phyloP scores from a whole-genome alignment of 2,113 vertebrate genomes.

The Semicossyphus pulcher region DNA sequence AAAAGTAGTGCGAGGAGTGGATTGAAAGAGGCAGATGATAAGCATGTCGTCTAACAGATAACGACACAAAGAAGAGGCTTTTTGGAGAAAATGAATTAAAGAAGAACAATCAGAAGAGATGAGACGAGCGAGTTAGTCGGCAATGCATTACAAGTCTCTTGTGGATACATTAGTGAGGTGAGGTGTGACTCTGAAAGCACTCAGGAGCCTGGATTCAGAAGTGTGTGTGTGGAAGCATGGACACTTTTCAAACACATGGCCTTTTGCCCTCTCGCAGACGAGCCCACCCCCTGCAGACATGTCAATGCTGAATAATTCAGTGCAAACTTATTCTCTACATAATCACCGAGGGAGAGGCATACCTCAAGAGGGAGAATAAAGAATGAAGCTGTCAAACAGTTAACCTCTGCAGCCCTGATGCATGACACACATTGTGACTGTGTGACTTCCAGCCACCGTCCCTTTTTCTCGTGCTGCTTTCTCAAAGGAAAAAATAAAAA shows the following conservation, averaged over 20 bases:
- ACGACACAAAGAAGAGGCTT: background rate
- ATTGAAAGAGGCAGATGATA: background rate
- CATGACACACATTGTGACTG: conserved; percentile 12
- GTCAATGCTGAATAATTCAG: conserved; percentile 68
- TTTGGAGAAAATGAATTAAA: background rate
- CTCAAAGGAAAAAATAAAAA: conserved; percentile 6
- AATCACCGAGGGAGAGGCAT: background rate
- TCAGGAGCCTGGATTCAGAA: conserved; percentile 15
- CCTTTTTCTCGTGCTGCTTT: background rate
- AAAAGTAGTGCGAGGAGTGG: background rate
- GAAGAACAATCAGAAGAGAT: background rate
- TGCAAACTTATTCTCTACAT: conserved; percentile 12
- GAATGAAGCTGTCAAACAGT: conserved; percentile 43
- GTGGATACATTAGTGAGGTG: conserved; percentile 24
- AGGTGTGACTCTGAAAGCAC: conserved; percentile 34
- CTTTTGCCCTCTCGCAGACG: conserved; percentile 24
- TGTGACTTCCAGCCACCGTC: background rate
- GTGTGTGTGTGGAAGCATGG: conserved; percentile 5
- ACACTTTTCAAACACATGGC: conserved; percentile 23
- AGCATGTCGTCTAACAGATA: background rate
- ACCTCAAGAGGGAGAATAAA: conserved; percentile 21
- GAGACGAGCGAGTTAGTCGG: background rate
- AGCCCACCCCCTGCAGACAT: conserved; percentile 19
- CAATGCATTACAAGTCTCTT: background rate
- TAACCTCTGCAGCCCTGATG: conserved; percentile 15